Conservation (phyloP, 23 tunicate genomes). For the Halocynthia aurantium region DNA sequence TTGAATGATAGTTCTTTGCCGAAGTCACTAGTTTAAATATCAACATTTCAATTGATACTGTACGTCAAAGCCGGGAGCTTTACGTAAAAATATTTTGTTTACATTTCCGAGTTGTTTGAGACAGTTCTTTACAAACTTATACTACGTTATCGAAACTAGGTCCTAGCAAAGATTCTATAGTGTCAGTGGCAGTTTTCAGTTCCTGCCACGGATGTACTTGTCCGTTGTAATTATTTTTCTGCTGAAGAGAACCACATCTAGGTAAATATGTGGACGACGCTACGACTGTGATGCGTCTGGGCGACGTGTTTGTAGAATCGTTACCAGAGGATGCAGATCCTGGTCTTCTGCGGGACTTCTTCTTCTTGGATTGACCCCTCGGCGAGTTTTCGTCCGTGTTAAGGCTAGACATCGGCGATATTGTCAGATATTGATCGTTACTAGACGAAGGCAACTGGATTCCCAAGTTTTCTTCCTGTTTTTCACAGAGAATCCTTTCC, state of each 20-base stretch:
- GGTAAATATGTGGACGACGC: slow-evolving; percentile 7
- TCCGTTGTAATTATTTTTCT: not conserved
- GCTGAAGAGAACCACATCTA: not conserved
- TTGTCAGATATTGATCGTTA: not conserved
- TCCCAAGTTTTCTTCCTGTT: slow-evolving; percentile 31
- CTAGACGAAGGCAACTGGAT: not conserved
- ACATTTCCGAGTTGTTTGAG: no score
- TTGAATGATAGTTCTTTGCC: no score
- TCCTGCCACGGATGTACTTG: slow-evolving; percentile 33
- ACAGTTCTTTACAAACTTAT: not conserved
- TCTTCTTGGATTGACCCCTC: not conserved
- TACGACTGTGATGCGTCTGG: slow-evolving; percentile 3
- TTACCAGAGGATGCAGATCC: slow-evolving; percentile 16
- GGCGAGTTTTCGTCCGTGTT: slow-evolving; percentile 18
- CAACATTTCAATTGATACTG: no score
- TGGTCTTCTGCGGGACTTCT: slow-evolving; percentile 16
- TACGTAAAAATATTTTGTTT: no score
- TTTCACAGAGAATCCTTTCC: slow-evolving; percentile 64
- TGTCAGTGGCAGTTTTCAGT: slow-evolving; percentile 25
- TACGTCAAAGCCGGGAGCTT: no score
- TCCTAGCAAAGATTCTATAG: slow-evolving; percentile 24
- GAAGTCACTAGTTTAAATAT: no score
- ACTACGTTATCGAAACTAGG: not conserved
- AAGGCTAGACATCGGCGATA: not conserved
- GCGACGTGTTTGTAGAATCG: slow-evolving; percentile 4